Evolutionary conservation across 2,888 invertebrate species (phyloP).

Genomic region (Cyclophora punctaria): DNA sequence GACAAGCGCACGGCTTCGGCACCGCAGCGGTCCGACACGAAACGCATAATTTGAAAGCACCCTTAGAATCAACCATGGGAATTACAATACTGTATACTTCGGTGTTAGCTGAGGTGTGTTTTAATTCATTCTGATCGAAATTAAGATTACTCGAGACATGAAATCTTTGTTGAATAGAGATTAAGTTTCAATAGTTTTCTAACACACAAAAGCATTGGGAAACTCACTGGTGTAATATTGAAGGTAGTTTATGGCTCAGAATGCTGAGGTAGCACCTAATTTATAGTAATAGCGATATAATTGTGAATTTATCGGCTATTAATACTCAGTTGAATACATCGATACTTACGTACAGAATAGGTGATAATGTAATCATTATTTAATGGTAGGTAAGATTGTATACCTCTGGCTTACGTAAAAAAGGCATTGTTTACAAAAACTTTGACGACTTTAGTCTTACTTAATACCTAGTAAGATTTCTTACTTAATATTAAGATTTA

Average conservation of each 20-base stretch:
- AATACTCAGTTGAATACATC: too few relatives aligned
- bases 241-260: slow-evolving; percentile 35
- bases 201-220: neutral
- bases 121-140: slow-evolving; percentile 27
- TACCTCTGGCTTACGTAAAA: too few relatives aligned
- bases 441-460: too few relatives aligned
- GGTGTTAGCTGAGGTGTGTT: slow-evolving; percentile 19
- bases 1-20: too few relatives aligned
- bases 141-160: slow-evolving; percentile 28
- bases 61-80: slow-evolving; percentile 12
- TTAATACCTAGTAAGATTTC: too few relatives aligned
- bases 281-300: slow-evolving; percentile 41
- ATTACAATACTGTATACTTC: slow-evolving; percentile 13
- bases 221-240: slow-evolving; percentile 28
- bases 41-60: too few relatives aligned
- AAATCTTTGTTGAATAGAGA: slow-evolving; percentile 26
- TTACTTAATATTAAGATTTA: too few relatives aligned
- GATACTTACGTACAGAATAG: too few relatives aligned
- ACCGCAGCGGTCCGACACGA: too few relatives aligned
- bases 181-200: slow-evolving; percentile 21
- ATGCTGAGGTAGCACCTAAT: slow-evolving; percentile 12
- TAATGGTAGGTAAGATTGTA: too few relatives aligned
- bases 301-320: slow-evolving; percentile 2
- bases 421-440: too few relatives aligned
- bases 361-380: too few relatives aligned